phyloP scores from a whole-genome alignment of 1,140 invertebrate genomes.

The Bombus pascuorum region DNA sequence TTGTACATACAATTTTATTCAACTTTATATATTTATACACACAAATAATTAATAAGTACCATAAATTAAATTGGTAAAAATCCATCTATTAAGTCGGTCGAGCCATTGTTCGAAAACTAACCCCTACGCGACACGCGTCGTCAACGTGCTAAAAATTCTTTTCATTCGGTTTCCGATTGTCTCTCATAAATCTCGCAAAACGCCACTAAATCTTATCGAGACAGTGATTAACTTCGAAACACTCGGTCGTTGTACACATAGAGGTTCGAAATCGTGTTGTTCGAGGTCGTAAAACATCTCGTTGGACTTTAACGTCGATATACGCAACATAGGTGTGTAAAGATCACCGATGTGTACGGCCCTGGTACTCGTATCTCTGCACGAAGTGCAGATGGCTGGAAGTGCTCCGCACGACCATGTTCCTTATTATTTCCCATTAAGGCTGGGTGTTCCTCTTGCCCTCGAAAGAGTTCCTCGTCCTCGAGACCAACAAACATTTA shows the following conservation, averaged over 20 bases:
- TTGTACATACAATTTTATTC: not conserved
- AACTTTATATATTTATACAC: not conserved
- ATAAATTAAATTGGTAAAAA: not conserved
- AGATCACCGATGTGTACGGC: not conserved
- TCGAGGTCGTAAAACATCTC: not conserved
- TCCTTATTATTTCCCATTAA: constrained; percentile 61
- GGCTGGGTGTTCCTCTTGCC: constrained; percentile 39
- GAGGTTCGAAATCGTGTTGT: not conserved
- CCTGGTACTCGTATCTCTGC: constrained; percentile 23
- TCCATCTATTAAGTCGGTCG: too few species aligned
- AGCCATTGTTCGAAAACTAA: not conserved
- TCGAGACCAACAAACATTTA: constrained; percentile 38
- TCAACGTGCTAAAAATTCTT: not conserved
- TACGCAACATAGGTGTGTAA: too few species aligned
- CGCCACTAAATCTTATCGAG: not conserved
- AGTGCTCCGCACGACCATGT: not conserved
- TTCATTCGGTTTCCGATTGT: not conserved
- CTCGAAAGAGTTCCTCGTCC: constrained; percentile 38
- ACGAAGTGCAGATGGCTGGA: not conserved
- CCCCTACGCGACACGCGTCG: not conserved
- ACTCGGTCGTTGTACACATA: not conserved
- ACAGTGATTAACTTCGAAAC: not conserved
- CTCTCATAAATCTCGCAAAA: not conserved
- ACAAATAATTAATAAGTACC: not conserved
- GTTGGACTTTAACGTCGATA: not conserved